Percentiles rank a stretch among this genome's conserved stretches.
These are phyloP conservation scores for Pseudorasbora parva DNA, from an alignment of 2,113 vertebrate species.

Conservation along the genomic window DNA sequence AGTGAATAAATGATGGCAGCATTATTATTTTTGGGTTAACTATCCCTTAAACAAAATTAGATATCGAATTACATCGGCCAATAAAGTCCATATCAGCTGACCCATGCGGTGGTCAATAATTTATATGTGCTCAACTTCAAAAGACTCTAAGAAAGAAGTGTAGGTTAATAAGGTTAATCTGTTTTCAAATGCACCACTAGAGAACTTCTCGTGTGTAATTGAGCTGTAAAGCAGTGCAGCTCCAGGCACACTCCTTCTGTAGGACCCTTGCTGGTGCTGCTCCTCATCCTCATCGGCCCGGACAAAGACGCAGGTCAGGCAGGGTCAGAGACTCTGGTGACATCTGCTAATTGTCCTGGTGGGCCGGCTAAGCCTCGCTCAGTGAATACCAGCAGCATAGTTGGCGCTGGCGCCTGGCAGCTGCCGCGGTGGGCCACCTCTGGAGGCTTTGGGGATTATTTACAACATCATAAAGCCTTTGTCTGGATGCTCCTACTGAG, in stretches of 20 bases:
- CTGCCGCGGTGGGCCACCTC: constrained; percentile 62
- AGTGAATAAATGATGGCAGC: no score
- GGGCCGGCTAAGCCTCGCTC: constrained; percentile 62
- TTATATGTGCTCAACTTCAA: constrained; percentile 1
- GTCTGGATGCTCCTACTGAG: background rate
- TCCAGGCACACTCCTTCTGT: constrained; percentile 48
- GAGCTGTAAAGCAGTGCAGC: background rate
- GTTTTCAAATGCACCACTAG: constrained; percentile 4
- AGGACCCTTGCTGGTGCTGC: constrained; percentile 31
- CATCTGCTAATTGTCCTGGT: constrained; percentile 81
- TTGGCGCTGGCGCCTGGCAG: constrained; percentile 63
- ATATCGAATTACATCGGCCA: no score
- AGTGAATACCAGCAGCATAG: constrained; percentile 63
- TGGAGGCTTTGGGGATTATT: constrained; percentile 57
- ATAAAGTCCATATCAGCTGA: background rate
- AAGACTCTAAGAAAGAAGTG: constrained; percentile 10
- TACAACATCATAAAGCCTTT: constrained; percentile 42
- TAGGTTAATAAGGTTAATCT: constrained; percentile 57
- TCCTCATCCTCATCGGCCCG: constrained; percentile 29
- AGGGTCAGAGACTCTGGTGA: constrained; percentile 69
- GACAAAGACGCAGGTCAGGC: constrained; percentile 72
- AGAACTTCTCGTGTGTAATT: constrained; percentile 24
- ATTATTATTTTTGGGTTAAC: no score
- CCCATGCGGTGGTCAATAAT: constrained; percentile 18
- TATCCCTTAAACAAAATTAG: no score